Evolutionary conservation across 2,797 vertebrate species (phyloP), one percentile per base, ranked within the genome.

Genomic region (Ctenopoma multispine): DNA sequence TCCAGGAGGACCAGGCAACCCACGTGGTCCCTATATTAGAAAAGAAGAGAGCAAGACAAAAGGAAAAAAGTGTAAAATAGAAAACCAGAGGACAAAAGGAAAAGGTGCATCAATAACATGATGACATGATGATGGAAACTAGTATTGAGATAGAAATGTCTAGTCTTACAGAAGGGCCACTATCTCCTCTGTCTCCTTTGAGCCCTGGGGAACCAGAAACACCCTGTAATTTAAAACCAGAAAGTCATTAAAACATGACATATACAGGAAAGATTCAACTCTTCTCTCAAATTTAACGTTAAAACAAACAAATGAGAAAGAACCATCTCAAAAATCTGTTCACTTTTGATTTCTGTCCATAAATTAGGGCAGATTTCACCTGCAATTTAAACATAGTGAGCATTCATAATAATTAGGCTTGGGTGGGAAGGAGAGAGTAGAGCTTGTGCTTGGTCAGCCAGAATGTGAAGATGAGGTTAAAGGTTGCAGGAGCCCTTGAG

Each of bases 1-100:
- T 43, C 97, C 97, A 0, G 50, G 47, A 15, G 87, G 84, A 36
- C 96, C 96, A 63, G 92, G 93, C 38, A 94, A 79, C n/a, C 97
- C 97, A 61, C 86, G 91, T 13, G 90, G 87, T 49, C 97, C 97
- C 97, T 98, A 50, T 12, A 49, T 43, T 41, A 63, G 38, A 63
- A 64, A 53, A 12, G 23, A 44, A 43, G 24, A 51, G 27, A 69
- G 56, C 47, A 51, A 58, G 61, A 72, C 2, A 69, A 56, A 67
- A 53, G 48, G 48, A 27, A 79, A 58, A 54, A 58, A 14, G 71
- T 69, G 69, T 51, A 41, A 69, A 79, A 81, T 67, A 11, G 18
- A 48, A 59, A 55, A 51, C 44, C 66, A 60, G 29, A 69, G 36
- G 47, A 75, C 62, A 77, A 72, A 78, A 63, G 38, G 14, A 74